Evolutionary conservation across 2,113 vertebrate genomes (phyloP).

Genomic region (Thermophis baileyi): DNA sequence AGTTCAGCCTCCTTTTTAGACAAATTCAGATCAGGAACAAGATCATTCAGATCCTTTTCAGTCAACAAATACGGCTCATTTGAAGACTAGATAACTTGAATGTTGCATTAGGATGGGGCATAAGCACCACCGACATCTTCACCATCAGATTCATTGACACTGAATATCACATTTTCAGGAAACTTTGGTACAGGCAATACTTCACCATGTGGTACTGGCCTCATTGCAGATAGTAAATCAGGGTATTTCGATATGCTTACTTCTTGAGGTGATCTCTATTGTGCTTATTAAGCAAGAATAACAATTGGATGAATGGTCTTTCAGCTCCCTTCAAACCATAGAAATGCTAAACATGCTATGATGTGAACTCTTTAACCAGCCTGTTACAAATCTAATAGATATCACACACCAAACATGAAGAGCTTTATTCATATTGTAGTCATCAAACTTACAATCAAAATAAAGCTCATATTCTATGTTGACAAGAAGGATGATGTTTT

Average conservation of each 20-base stretch:
- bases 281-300: background rate
- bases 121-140: background rate
- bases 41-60: background rate
- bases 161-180: background rate
- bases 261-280: background rate
- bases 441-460: background rate
- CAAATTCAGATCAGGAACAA: background rate
- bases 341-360: too few relatives aligned
- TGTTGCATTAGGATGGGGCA: background rate
- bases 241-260: background rate
- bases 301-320: background rate
- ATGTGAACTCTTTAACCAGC: too few relatives aligned
- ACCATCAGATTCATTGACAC: background rate
- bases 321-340: background rate
- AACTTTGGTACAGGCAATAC: background rate
- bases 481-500: background rate
- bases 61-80: background rate
- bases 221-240: background rate
- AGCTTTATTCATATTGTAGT: background rate
- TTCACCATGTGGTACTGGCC: background rate
- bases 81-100: background rate
- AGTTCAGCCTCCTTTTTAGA: background rate
- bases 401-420: background rate
- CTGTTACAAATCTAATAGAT: background rate
- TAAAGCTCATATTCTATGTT: background rate